These are phyloP conservation scores for Lycaon pictus DNA, from an alignment of 2,113 vertebrate species.

Conservation along the genomic window DNA sequence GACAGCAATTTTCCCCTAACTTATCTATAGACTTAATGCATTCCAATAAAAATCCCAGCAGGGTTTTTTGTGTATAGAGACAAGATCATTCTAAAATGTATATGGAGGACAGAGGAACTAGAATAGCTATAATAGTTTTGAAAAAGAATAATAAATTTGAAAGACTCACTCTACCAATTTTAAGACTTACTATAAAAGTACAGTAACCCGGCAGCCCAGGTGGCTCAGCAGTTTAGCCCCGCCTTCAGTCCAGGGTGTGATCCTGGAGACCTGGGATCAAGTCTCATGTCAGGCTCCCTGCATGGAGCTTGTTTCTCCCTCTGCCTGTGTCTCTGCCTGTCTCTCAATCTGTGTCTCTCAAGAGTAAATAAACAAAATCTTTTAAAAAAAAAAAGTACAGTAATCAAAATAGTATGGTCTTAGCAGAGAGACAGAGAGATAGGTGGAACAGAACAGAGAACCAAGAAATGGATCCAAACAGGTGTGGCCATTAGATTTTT, in stretches of 20 bases:
- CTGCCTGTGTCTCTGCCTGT: no score
- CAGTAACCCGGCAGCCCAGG: not conserved
- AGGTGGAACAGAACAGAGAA: not conserved
- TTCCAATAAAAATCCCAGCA: not conserved
- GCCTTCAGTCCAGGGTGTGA: no score
- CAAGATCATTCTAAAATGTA: not conserved
- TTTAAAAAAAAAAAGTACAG: not conserved
- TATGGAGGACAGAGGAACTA: not conserved
- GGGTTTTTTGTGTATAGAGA: not conserved
- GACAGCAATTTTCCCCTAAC: not conserved
- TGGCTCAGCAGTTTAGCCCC: no score
- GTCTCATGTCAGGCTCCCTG: no score
- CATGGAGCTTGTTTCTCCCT: no score
- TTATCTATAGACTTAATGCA: not conserved
- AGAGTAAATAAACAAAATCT: no score
- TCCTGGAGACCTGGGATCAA: no score
- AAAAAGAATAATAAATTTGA: not conserved
- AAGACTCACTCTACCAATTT: not conserved
- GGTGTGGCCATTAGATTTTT: not conserved
- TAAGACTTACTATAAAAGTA: not conserved
- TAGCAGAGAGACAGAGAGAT: not conserved
- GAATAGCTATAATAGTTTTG: not conserved
- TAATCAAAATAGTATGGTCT: not conserved
- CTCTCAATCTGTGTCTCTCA: no score
- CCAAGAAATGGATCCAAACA: not conserved